A percentile compares a stretch with the other conserved stretches of the same genome.
Evolutionary conservation across 2,113 vertebrate species (phyloP).

Genomic region (Cryptotis parvus): DNA sequence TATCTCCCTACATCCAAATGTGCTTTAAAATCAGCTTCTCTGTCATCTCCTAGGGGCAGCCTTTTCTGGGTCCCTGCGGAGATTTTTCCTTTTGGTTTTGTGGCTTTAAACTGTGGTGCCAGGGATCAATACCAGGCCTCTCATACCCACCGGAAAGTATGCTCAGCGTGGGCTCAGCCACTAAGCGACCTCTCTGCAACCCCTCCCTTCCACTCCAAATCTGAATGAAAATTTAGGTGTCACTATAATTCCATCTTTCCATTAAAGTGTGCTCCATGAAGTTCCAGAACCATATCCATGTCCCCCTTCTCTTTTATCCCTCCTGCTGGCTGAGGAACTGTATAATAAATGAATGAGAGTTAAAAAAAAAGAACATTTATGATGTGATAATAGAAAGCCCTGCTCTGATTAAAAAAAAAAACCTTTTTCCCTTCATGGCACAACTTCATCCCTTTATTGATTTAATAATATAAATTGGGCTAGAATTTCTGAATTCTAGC

Average conservation of each 20-base stretch:
- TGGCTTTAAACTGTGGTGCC: no score
- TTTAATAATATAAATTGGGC: no score
- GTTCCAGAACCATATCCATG: neutral
- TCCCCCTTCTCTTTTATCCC: neutral
- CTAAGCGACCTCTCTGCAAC: neutral
- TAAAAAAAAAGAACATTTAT: neutral
- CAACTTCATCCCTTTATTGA: neutral
- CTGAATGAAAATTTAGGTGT: neutral
- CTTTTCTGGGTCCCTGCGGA: neutral
- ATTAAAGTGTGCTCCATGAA: neutral
- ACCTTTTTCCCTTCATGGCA: neutral
- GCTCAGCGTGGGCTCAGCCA: neutral
- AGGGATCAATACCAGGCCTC: no score
- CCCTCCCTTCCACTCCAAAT: neutral
- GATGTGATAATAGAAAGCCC: neutral
- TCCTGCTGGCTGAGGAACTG: neutral
- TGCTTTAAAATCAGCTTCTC: neutral
- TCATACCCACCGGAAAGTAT: no score
- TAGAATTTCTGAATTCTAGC: neutral
- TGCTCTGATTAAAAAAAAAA: neutral
- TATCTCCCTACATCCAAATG: neutral
- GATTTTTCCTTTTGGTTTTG: neutral
- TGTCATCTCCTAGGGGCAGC: neutral
- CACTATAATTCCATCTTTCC: neutral
- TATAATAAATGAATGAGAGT: neutral